Conservation (phyloP, 1,140 invertebrate genomes). For the Polyergus mexicanus region DNA sequence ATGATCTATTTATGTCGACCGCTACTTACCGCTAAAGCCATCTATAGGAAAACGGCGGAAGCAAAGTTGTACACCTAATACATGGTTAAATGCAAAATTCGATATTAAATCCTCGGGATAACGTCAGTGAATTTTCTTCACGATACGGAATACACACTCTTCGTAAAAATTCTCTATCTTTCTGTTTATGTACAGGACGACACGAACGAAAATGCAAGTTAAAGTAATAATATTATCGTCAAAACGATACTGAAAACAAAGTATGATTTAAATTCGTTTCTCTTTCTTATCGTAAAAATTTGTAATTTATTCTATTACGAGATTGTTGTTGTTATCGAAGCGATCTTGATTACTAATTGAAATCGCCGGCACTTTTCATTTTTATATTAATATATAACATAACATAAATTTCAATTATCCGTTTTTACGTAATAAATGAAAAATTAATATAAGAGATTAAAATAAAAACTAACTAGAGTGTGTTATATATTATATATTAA, state of each 20-base stretch:
- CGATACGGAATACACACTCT: not conserved
- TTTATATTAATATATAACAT: not conserved
- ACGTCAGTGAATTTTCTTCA: slow-evolving; percentile 3
- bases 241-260: not conserved
- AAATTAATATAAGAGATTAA: not conserved
- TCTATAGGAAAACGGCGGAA: no score
- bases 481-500: no score
- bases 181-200: not conserved
- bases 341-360: not conserved
- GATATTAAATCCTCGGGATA: not conserved
- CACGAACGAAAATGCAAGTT: not conserved
- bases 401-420: not conserved
- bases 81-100: not conserved
- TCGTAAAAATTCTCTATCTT: not conserved
- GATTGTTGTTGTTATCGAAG: not conserved
- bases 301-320: not conserved
- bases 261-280: slow-evolving; percentile 2
- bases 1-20: no score
- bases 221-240: not conserved
- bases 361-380: not conserved
- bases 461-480: not conserved
- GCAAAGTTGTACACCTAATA: no score
- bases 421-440: not conserved
- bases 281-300: not conserved
- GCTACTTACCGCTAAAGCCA: no score